These are phyloP conservation scores for Conchocele bisecta DNA, from an alignment of 2,888 invertebrate genomes.

Conservation along the genomic window DNA sequence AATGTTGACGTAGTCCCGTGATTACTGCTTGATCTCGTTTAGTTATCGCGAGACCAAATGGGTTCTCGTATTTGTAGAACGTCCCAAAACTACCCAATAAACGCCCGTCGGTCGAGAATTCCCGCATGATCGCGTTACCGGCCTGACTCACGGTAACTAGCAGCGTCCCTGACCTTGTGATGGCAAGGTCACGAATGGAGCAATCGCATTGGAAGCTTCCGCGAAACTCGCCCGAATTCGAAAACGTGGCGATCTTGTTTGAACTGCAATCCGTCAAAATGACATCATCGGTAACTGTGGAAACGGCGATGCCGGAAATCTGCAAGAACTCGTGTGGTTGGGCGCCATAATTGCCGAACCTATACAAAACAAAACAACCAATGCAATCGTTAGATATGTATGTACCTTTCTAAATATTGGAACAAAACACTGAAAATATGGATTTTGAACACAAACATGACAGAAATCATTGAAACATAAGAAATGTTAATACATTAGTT, in stretches of 20 bases:
- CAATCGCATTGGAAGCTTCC: constrained; percentile 66
- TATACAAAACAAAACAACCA: no score
- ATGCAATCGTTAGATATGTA: no score
- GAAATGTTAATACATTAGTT: no score
- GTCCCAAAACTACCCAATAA: constrained; percentile 59
- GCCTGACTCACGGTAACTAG: constrained; percentile 62
- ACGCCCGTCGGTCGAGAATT: constrained; percentile 62
- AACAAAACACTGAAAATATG: constrained; percentile 37
- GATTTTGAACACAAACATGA: no score
- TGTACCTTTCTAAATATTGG: constrained; percentile 1
- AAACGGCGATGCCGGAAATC: constrained; percentile 60
- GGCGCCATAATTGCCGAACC: constrained; percentile 62
- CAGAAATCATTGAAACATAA: no score
- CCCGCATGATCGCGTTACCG: constrained; percentile 58
- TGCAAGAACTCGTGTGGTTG: constrained; percentile 58
- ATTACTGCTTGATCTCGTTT: constrained; percentile 59
- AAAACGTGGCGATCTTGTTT: constrained; percentile 64
- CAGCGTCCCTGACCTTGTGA: constrained; percentile 60
- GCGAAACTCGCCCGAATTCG: constrained; percentile 54
- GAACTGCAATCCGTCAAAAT: constrained; percentile 60
- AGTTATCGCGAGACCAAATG: constrained; percentile 66
- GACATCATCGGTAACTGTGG: constrained; percentile 59
- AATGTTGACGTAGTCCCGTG: constrained; percentile 67
- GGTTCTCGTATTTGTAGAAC: constrained; percentile 68
- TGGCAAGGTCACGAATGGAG: constrained; percentile 63